Base-by-base conservation (phyloP, 2,113 vertebrate species). In the Brachyhypopomus gauderio region DNA sequence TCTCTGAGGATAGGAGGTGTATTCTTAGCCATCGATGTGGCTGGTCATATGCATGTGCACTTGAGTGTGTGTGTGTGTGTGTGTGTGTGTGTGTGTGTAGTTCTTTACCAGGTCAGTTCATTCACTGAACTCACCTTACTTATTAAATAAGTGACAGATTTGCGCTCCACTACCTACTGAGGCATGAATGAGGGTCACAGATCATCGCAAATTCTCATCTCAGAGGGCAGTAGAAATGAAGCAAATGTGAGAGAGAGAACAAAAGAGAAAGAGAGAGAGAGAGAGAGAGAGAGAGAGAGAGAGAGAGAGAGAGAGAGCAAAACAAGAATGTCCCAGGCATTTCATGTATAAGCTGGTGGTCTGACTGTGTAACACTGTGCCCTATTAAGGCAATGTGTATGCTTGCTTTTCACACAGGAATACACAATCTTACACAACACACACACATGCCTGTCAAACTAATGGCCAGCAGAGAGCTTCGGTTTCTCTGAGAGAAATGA, bases 391-490 rank as follows among this genome's bases (percentile, higher is more conserved):
- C 45, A 76, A 55, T 63, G 41, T 80, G 75, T 56, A n/a, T 27
- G 12, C 38, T 72, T 5, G 67, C 56, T 70, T 78, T 45, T 58
- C n/a, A 67, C 74, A 79, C 55, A 87, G 67, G 67, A 80, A 78
- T 64, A 60, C 69, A 52, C 45, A 78, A 66, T 41, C 25, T 60
- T 5, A 56, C 63, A 67, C 41, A 41, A 52, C 72, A 60, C 73
- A 70, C n/a, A 76, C 20, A 17, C 52, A 69, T 8, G 9, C 19
- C 6, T 38, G 7, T 84, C 78, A 52, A 59, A 55, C 75, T 52
- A 67, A 34, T 36, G 45, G 52, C 59, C 74, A 72, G 27, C 6
- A 25, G 48, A 17, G 22, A 71, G 77, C 34, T 79, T 27, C 16
- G 77, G 64, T 59, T 58, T 38, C 64, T 3, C 63, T 3, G 27